phyloP scores from a whole-genome alignment of 2,113 vertebrate genomes.

The Trinectes maculatus region DNA sequence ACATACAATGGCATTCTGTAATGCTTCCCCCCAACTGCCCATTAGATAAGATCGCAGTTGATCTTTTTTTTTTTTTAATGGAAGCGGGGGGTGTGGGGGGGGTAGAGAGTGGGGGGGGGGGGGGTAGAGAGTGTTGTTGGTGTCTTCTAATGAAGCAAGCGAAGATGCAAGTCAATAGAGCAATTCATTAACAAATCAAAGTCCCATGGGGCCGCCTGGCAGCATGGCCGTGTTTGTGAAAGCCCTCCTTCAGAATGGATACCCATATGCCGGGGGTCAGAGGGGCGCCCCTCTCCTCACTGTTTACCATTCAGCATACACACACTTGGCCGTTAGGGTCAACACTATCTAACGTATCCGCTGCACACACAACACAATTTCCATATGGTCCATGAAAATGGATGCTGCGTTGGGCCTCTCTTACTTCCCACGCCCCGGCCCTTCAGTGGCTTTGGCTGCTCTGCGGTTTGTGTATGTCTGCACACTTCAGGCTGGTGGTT shows the following conservation, averaged over 20 bases:
- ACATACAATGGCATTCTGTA: slow-evolving; percentile 88
- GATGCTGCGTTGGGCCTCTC: slow-evolving; percentile 84
- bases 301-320: slow-evolving; percentile 91
- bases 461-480: slow-evolving; percentile 45
- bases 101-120: too few relatives aligned
- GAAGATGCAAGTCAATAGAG: slow-evolving; percentile 98
- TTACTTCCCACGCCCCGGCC: slow-evolving; percentile 91
- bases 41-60: too few relatives aligned
- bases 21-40: slow-evolving; percentile 64
- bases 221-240: slow-evolving; percentile 89
- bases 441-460: slow-evolving; percentile 16
- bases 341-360: slow-evolving; percentile 91
- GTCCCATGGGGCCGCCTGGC: slow-evolving; percentile 88
- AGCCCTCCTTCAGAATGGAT: slow-evolving; percentile 90
- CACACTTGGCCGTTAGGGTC: slow-evolving; percentile 95
- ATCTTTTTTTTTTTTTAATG: slow-evolving; percentile 58
- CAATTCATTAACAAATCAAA: slow-evolving; percentile 99
- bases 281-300: slow-evolving; percentile 89
- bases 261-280: slow-evolving; percentile 98
- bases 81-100: slow-evolving; percentile 1
- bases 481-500: slow-evolving; percentile 31
- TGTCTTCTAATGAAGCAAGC: slow-evolving; percentile 95
- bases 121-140: slow-evolving; percentile 83
- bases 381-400: slow-evolving; percentile 99
- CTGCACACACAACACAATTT: slow-evolving; percentile 96